A percentile compares a stretch with the other conserved stretches of the same genome.
phyloP scores from a whole-genome alignment of 1,140 invertebrate genomes.

The Chironomus tepperi region DNA sequence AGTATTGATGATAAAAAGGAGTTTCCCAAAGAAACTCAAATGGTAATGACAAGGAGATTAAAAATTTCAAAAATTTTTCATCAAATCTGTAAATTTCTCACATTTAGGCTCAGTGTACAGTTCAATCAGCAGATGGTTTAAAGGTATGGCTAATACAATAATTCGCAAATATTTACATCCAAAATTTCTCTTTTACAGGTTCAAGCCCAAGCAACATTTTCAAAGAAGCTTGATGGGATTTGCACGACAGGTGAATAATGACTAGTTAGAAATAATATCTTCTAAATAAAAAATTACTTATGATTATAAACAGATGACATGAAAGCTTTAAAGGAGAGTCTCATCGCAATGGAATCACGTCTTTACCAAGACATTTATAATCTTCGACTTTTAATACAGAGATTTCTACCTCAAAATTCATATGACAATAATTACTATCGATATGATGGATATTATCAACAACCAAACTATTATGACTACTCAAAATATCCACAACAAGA shows the following conservation, averaged over 20 bases:
- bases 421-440: neutral
- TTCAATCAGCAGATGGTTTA: neutral
- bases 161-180: too few relatives aligned
- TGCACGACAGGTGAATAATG: neutral
- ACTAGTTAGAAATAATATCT: neutral
- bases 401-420: neutral
- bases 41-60: neutral
- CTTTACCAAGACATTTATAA: neutral
- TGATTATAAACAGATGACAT: neutral
- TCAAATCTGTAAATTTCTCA: too few relatives aligned
- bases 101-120: neutral
- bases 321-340: neutral
- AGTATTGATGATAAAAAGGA: neutral
- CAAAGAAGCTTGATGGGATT: neutral
- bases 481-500: neutral
- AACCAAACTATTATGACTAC: neutral
- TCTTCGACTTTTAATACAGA: neutral
- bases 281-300: neutral
- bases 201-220: constrained; percentile 4
- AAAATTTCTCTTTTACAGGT: neutral
- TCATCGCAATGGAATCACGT: neutral
- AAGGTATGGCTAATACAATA: too few relatives aligned
- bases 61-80: too few relatives aligned
- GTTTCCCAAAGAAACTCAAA: constrained; percentile 10
- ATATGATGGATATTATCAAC: neutral